Base-by-base conservation (phyloP, 1,140 invertebrate genomes). In the Grapholita molesta region DNA sequence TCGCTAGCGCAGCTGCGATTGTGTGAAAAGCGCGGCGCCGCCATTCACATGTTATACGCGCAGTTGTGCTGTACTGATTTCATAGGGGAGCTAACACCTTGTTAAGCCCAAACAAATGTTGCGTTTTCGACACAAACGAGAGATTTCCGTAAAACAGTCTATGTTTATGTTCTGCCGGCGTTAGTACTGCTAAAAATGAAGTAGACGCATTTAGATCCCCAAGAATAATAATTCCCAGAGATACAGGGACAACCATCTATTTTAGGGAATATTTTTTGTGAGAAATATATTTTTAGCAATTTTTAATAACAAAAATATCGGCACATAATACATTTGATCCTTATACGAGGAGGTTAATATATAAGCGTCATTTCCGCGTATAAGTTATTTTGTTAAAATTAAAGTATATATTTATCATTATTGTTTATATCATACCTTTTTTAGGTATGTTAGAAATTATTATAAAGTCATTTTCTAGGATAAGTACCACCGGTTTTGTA, bases 31-130 rank as follows among this genome's bases (percentile, higher is more conserved):
- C 79, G 64, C 70, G 71, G 77, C 66, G 71, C 72, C 65, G 70
- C 74, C 77, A 83, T 90, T 90, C 88, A 88, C 88, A 89, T n/a
- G n/a, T n/a, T n/a, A n/a, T 79, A 86, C 74, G 28, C 70, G 73
- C 72, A 71, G 69, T 68, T 74, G 77, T 69, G 55, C 55, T 61
- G 55, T 69, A 64, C 28, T 68, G 77, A 77, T 77, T 79, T 72
- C 75, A 53, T 79, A 76, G 77, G 48, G 77, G 75, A 70, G 66
- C 15, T 66, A 52, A 70, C 85, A 85, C 79, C 84, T 85, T 82
- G 76, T 71, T 61, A 61, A 61, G 55, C 55, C 25, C 55, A 61
- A 61, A 61, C 48, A 48, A 55, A 67, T 38, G 25, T 52, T 67
- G 35, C 66, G 35, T 52, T 42, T 48, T 68, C 30, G 52, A 68